Evolutionary conservation across 2,113 vertebrate genomes (phyloP).

Genomic region (Eolophus roseicapilla): DNA sequence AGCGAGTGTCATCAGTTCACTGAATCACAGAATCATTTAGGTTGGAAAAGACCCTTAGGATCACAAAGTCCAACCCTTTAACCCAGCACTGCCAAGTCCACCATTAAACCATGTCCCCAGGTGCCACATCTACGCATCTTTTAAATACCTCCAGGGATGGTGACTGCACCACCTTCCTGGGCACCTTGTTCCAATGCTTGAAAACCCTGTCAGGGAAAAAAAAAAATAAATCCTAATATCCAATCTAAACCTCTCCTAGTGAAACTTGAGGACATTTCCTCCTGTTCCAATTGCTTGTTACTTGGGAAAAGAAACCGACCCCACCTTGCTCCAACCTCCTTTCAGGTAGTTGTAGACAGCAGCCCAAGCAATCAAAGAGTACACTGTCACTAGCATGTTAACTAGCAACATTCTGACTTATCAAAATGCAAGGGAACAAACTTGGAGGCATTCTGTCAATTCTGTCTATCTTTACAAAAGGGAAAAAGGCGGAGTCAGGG

Average conservation of each 20-base stretch:
- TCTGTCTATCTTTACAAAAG: neutral
- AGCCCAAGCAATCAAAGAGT: neutral
- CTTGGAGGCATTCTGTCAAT: neutral
- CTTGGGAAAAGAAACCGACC: neutral
- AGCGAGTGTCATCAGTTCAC: neutral
- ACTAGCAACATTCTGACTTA: neutral
- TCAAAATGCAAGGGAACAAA: neutral
- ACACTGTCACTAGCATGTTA: neutral
- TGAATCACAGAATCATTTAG: neutral
- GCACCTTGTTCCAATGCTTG: neutral
- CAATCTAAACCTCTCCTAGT: neutral
- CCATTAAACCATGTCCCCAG: neutral
- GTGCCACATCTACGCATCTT: neutral
- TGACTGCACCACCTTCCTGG: neutral
- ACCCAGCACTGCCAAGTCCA: neutral
- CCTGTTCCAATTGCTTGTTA: accelerated
- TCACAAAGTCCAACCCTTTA: neutral
- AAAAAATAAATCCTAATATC: neutral
- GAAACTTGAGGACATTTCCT: neutral
- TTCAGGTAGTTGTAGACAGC: neutral
- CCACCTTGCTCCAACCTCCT: neutral
- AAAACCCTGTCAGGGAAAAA: neutral
- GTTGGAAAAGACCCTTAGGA: neutral
- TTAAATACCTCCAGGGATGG: neutral
- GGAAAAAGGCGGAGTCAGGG: neutral